phyloP scores from a whole-genome alignment of 2,113 vertebrate species.

The Haemorhous mexicanus region DNA sequence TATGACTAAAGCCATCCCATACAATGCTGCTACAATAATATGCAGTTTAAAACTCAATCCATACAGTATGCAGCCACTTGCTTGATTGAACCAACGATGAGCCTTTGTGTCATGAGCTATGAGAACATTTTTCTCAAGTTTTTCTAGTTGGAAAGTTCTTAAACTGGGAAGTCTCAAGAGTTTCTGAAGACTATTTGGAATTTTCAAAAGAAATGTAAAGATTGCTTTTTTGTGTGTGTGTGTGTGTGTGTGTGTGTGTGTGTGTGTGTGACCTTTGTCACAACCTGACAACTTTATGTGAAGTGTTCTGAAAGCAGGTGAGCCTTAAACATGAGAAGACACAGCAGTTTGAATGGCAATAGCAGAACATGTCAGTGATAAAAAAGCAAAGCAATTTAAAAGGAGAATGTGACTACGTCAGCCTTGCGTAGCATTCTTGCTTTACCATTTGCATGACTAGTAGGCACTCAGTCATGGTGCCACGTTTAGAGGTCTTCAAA shows the following conservation, averaged over 20 bases:
- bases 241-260: background rate
- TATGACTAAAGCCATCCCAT: background rate
- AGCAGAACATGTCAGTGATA: background rate
- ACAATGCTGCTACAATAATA: background rate
- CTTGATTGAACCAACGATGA: background rate
- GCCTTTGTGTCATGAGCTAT: background rate
- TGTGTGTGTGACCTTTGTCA: background rate
- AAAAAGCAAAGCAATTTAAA: background rate
- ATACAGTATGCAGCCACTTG: background rate
- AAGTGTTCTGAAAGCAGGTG: conserved; percentile 22
- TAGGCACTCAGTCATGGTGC: background rate
- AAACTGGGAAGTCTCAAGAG: conserved; percentile 25
- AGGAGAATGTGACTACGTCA: background rate
- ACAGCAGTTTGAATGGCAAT: background rate
- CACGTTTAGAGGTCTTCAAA: conserved; percentile 1
- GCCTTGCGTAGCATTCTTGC: background rate
- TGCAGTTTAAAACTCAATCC: background rate
- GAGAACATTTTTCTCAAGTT: background rate
- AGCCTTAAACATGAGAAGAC: background rate
- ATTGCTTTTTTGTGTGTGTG: background rate
- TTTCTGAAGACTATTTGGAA: conserved; percentile 40
- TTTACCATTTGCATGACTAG: background rate
- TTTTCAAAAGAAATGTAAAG: background rate
- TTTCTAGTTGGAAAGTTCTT: conserved; percentile 40
- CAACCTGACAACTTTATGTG: background rate